Conservation (phyloP, 2,888 invertebrate genomes). For the Cartodere bifasciata region DNA sequence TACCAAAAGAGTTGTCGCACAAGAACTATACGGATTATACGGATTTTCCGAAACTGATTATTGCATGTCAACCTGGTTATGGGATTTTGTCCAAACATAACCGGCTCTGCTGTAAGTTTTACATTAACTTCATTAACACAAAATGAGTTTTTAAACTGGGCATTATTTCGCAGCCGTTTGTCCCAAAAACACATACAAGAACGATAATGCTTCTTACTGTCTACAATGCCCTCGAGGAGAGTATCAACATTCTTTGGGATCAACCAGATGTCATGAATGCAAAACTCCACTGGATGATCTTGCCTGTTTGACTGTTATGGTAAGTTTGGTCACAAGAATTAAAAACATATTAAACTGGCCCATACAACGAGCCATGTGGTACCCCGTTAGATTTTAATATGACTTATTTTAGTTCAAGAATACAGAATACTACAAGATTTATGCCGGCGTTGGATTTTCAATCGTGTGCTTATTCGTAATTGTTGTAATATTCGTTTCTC, state of each 20-base stretch:
- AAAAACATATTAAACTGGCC: no score
- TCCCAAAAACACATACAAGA: constrained; percentile 28
- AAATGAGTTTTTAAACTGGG: no score
- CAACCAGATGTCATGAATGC: constrained; percentile 29
- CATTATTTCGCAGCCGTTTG: no score
- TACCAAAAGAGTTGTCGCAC: constrained; percentile 8
- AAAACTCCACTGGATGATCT: constrained; percentile 29
- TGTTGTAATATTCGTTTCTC: no score
- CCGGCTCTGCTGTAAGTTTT: constrained; percentile 28
- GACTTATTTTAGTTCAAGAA: no score
- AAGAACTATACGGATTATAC: constrained; percentile 13
- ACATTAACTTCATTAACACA: not conserved
- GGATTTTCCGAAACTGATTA: constrained; percentile 23
- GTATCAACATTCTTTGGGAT: constrained; percentile 31
- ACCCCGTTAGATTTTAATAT: no score
- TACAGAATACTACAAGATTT: no score
- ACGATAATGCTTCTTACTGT: constrained; percentile 28
- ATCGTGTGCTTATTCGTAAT: no score
- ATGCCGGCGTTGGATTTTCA: no score
- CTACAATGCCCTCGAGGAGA: constrained; percentile 28
- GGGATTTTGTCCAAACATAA: constrained; percentile 28
- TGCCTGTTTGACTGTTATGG: constrained; percentile 27
- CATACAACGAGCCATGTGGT: no score
- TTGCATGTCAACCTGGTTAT: constrained; percentile 31
- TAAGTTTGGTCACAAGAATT: constrained; percentile 17